These are phyloP conservation scores for Ramazzottius varieornatus DNA, from an alignment of 2,888 invertebrate genomes.

Conservation along the genomic window DNA sequence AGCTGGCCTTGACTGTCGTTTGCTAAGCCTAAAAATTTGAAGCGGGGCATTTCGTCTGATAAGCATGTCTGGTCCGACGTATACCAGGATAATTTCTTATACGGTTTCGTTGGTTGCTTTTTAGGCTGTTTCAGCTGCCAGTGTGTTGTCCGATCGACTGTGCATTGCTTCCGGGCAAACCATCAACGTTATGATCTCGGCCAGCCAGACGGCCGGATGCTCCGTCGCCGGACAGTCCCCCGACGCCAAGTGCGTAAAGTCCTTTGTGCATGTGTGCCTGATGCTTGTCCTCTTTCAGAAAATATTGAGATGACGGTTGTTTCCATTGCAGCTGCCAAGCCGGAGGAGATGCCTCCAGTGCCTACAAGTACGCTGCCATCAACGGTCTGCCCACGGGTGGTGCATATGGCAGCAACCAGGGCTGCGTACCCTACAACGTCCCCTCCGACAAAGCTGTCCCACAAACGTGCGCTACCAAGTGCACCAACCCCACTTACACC, in stretches of 20 bases:
- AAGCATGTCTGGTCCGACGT: neutral
- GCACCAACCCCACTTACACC: neutral
- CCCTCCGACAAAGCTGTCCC: neutral
- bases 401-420: neutral
- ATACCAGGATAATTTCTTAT: neutral
- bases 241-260: neutral
- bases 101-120: neutral
- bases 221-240: neutral
- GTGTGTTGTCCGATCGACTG: slow-evolving; percentile 16
- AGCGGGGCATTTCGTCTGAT: neutral
- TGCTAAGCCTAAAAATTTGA: neutral
- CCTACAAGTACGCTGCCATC: neutral
- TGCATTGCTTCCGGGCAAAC: slow-evolving; percentile 18
- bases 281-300: too few relatives aligned
- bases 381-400: neutral
- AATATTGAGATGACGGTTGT: too few relatives aligned
- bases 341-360: neutral
- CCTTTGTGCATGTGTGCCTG: too few relatives aligned
- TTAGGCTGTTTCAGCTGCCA: slow-evolving; percentile 16
- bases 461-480: neutral
- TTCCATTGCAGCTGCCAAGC: neutral
- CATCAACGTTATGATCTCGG: slow-evolving; percentile 8
- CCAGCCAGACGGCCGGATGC: slow-evolving; percentile 6
- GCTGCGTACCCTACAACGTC: neutral
- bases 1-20: neutral